A percentile compares a stretch with the other conserved stretches of the same genome.
These are phyloP conservation scores for Haemorhous mexicanus DNA, from an alignment of 2,113 vertebrate species.

Conservation along the genomic window DNA sequence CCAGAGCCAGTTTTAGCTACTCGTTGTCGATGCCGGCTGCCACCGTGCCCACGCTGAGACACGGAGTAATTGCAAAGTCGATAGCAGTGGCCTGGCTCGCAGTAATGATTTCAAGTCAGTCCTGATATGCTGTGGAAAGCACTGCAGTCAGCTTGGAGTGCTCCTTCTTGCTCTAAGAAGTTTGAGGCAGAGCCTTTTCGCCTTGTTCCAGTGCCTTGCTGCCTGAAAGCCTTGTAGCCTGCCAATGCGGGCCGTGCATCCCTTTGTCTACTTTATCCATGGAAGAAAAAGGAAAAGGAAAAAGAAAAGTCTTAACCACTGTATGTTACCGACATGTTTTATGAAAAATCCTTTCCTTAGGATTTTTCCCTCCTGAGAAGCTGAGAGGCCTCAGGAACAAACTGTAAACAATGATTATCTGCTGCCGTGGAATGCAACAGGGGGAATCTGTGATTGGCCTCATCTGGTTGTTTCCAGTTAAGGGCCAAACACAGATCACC, in stretches of 20 bases:
- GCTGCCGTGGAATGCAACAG: too few relatives aligned
- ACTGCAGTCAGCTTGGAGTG: background rate
- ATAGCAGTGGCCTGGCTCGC: background rate
- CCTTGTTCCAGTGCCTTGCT: background rate
- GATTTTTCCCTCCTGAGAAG: too few relatives aligned
- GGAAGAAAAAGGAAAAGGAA: background rate
- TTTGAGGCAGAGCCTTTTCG: background rate
- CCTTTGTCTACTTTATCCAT: background rate
- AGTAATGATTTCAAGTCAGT: slow-evolving; percentile 16
- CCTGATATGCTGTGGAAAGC: background rate
- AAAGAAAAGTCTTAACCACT: background rate
- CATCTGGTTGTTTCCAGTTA: too few relatives aligned
- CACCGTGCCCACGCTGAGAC: background rate
- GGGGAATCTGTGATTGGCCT: too few relatives aligned
- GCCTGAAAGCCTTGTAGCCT: background rate
- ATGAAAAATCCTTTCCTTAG: too few relatives aligned
- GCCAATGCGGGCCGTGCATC: accelerated
- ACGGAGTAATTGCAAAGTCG: slow-evolving; percentile 39
- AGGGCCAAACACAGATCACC: too few relatives aligned
- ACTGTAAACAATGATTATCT: too few relatives aligned
- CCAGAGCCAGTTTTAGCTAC: background rate
- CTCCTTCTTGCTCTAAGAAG: background rate
- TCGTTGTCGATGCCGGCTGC: slow-evolving; percentile 3
- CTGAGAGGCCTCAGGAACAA: too few relatives aligned
- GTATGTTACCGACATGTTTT: too few relatives aligned